Percentiles rank a stretch among this genome's conserved stretches.
These are phyloP conservation scores for Xiphydria camelus DNA, from an alignment of 2,888 invertebrate genomes.

Conservation along the genomic window DNA sequence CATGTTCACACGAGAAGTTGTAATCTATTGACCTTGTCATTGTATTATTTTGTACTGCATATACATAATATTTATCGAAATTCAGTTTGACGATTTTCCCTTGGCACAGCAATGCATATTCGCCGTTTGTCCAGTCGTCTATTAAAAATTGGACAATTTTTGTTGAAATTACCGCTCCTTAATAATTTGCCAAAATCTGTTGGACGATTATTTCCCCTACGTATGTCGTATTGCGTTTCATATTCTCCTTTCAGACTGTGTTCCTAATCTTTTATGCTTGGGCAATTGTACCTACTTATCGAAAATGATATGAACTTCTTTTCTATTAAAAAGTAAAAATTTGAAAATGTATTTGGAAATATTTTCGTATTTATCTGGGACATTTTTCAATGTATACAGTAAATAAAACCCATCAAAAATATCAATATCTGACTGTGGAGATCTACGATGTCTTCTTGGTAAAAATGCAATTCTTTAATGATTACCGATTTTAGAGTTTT, in stretches of 20 bases:
- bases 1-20: conserved; percentile 22
- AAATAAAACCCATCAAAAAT: conserved; percentile 36
- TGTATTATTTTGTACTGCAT: conserved; percentile 24
- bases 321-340: conserved; percentile 28
- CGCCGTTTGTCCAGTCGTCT: conserved; percentile 28
- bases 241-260: conserved; percentile 31
- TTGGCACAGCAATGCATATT: conserved; percentile 20
- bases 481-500: conserved; percentile 33
- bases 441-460: conserved; percentile 25
- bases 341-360: conserved; percentile 25
- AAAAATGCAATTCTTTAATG: conserved; percentile 23
- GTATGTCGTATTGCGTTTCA: conserved; percentile 27
- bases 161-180: conserved; percentile 31
- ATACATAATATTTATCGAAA: conserved; percentile 27
- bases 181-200: conserved; percentile 37
- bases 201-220: conserved; percentile 32
- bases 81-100: conserved; percentile 29
- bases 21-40: conserved; percentile 26
- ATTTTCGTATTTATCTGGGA: conserved; percentile 27
- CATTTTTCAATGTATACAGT: conserved; percentile 28
- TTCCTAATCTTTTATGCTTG: conserved; percentile 35
- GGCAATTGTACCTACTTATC: conserved; percentile 35
- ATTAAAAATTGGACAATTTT: conserved; percentile 37
- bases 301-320: conserved; percentile 38
- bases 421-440: conserved; percentile 28